Evolutionary conservation across 1,140 invertebrate species (phyloP).

Genomic region (Megathymus violae): DNA sequence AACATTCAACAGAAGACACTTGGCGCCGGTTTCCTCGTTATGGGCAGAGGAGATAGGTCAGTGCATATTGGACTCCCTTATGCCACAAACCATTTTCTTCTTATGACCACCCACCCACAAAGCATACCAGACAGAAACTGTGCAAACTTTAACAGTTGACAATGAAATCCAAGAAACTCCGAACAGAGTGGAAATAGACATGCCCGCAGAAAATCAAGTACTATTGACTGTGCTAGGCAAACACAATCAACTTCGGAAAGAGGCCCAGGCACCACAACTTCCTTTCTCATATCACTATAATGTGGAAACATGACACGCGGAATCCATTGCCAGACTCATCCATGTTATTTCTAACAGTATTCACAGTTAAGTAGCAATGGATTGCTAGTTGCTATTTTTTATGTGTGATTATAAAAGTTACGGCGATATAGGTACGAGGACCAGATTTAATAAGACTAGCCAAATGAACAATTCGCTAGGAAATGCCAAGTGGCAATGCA

Average conservation of each 20-base stretch:
- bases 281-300: not conserved
- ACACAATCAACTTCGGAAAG: slow-evolving; percentile 66
- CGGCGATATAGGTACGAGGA: slow-evolving; percentile 2
- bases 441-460: slow-evolving; percentile 34
- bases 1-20: too few species aligned
- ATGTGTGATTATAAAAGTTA: not conserved
- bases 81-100: too few species aligned
- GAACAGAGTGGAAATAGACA: slow-evolving; percentile 53
- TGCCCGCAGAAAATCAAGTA: slow-evolving; percentile 62
- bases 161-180: slow-evolving; percentile 31
- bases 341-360: not conserved
- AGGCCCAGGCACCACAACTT: slow-evolving; percentile 42
- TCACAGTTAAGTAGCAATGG: slow-evolving; percentile 40
- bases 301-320: not conserved
- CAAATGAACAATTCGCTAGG: slow-evolving; percentile 37
- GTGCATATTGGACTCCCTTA: too few species aligned
- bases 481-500: slow-evolving; percentile 39
- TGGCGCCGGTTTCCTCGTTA: too few species aligned
- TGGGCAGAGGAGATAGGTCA: too few species aligned
- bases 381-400: slow-evolving; percentile 3
- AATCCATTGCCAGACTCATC: slow-evolving; percentile 39
- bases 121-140: not conserved
- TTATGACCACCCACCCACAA: not conserved
- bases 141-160: slow-evolving; percentile 11
- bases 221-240: slow-evolving; percentile 63